phyloP scores from a whole-genome alignment of 2,113 vertebrate genomes.

The Clarias macrocephalus region DNA sequence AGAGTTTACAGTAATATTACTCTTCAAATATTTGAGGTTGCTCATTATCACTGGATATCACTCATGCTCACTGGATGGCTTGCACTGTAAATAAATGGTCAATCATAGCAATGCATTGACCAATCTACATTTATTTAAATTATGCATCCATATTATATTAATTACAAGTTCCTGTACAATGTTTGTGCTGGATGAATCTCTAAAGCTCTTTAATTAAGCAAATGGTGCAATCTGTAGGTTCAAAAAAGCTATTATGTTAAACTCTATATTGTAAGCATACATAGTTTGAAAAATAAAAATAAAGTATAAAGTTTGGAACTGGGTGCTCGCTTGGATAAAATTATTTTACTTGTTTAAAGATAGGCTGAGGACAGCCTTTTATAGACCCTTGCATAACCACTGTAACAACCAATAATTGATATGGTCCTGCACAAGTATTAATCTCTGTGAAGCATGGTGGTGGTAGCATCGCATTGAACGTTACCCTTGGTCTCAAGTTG shows the following conservation, averaged over 20 bases:
- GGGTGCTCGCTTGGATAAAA: background rate
- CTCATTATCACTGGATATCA: too few species aligned
- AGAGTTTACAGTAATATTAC: background rate
- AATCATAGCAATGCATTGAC: background rate
- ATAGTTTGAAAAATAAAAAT: too few species aligned
- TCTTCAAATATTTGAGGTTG: background rate
- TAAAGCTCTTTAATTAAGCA: background rate
- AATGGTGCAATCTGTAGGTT: background rate
- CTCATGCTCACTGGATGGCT: background rate
- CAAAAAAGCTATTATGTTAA: background rate
- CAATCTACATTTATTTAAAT: background rate
- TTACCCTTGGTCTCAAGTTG: too few species aligned
- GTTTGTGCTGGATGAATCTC: background rate
- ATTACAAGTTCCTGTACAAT: background rate
- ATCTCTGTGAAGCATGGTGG: too few species aligned
- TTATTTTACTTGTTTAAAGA: background rate
- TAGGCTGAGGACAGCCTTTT: background rate
- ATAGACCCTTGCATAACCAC: background rate
- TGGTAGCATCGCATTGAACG: too few species aligned
- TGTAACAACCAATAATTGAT: background rate
- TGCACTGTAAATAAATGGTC: background rate
- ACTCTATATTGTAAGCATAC: background rate
- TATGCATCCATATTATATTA: background rate
- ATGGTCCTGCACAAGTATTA: background rate
- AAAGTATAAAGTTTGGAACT: background rate